Evolutionary conservation across 2,113 vertebrate species (phyloP).

Genomic region (Reinhardtius hippoglossoides): DNA sequence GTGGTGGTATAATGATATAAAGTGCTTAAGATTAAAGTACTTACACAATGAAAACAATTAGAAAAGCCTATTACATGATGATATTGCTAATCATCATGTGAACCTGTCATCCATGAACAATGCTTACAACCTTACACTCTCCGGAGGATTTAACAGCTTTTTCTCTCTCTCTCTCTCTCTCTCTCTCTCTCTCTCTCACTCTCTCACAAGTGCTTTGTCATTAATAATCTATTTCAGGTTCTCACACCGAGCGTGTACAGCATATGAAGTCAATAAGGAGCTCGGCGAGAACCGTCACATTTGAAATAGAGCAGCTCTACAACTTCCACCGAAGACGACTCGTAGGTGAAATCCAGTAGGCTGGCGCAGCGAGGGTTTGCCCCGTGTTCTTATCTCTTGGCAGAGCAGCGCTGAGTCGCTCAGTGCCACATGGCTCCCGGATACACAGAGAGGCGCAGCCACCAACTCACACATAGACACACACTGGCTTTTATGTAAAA

Average conservation of each 20-base stretch:
- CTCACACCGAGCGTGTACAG: conserved; percentile 30
- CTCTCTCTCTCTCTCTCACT: neutral
- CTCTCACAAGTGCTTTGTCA: conserved; percentile 28
- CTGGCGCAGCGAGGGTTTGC: conserved; percentile 71
- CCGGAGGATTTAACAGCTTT: conserved; percentile 34
- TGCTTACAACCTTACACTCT: conserved; percentile 25
- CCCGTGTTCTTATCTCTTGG: conserved; percentile 78
- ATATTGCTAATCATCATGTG: conserved; percentile 31
- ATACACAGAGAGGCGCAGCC: conserved; percentile 63
- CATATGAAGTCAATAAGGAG: conserved; percentile 53
- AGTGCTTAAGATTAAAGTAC: conserved; percentile 38
- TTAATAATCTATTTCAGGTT: conserved; percentile 52
- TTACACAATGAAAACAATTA: conserved; percentile 54
- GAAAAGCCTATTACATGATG: conserved; percentile 34
- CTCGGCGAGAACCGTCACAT: conserved; percentile 53
- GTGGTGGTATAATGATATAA: conserved; percentile 5
- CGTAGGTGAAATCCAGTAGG: conserved; percentile 70
- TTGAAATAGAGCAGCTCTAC: conserved; percentile 63
- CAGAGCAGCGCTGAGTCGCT: conserved; percentile 72
- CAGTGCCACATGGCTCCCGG: conserved; percentile 80
- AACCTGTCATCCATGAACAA: conserved; percentile 31
- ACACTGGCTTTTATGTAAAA: conserved; percentile 55
- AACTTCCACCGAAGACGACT: conserved; percentile 68
- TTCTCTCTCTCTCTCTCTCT: neutral
- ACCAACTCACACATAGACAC: conserved; percentile 42